Evolutionary conservation across 2,113 vertebrate genomes (phyloP).

Genomic region (Sinocyclocheilus anophthalmus): DNA sequence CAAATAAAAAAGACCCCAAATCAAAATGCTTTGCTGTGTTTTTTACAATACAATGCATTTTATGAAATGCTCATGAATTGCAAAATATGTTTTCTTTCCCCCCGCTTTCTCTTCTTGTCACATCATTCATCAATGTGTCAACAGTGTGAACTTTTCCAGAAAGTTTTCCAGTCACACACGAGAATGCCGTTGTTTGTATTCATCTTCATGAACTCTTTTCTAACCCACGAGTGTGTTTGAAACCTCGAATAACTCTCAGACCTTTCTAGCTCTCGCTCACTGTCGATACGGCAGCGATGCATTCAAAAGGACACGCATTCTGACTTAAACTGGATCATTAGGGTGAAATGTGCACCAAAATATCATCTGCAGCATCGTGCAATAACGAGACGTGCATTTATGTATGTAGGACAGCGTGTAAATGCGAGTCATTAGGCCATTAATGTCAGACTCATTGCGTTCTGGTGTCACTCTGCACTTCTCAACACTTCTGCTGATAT

Average conservation of each 20-base stretch:
- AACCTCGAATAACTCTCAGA: background rate
- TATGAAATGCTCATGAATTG: background rate
- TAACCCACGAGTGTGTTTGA: conserved; percentile 19
- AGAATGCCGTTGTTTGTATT: background rate
- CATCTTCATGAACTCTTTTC: background rate
- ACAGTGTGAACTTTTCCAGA: background rate
- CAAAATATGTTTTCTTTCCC: background rate
- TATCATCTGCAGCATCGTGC: conserved; percentile 61
- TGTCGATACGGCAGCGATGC: background rate
- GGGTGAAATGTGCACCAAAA: conserved; percentile 74
- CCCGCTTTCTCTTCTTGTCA: background rate
- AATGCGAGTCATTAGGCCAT: conserved; percentile 62
- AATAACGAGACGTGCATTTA: conserved; percentile 72
- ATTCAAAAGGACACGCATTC: background rate
- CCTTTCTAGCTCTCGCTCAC: background rate
- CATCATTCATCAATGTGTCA: background rate
- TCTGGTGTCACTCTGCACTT: conserved; percentile 73
- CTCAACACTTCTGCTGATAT: conserved; percentile 65
- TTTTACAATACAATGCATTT: background rate
- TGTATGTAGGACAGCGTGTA: conserved; percentile 77
- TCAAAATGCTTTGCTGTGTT: background rate
- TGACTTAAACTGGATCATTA: conserved; percentile 39
- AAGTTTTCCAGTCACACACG: background rate
- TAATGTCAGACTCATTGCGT: conserved; percentile 75
- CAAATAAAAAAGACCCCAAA: background rate